Conservation (phyloP, 2,888 invertebrate species). For the Macropis europaea region DNA sequence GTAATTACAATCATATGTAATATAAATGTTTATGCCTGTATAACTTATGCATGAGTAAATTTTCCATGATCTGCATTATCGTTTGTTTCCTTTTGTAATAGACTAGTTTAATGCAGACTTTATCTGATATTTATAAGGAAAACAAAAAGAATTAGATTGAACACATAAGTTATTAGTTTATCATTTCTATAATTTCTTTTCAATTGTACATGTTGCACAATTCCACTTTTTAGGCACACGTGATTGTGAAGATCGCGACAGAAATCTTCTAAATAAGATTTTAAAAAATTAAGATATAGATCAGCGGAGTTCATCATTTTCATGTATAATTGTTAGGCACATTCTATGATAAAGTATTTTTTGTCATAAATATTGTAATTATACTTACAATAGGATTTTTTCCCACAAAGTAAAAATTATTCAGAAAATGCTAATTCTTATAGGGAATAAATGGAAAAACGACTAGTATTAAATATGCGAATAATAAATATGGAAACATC, state of each 20-base stretch:
- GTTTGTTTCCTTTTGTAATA: slow-evolving; percentile 15
- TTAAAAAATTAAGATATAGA: background rate
- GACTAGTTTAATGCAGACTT: slow-evolving; percentile 42
- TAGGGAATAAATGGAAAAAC: background rate
- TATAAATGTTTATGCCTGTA: background rate
- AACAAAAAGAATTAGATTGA: slow-evolving; percentile 16
- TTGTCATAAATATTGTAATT: background rate
- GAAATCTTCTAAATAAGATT: background rate
- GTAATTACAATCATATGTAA: background rate
- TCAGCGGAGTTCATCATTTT: slow-evolving; percentile 8
- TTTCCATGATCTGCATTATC: slow-evolving; percentile 10
- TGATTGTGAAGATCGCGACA: slow-evolving; percentile 29
- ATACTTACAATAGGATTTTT: background rate
- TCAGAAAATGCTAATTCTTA: background rate
- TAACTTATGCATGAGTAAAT: slow-evolving; percentile 11
- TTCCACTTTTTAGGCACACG: slow-evolving; percentile 47
- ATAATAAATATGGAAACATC: background rate
- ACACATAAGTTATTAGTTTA: slow-evolving; percentile 12
- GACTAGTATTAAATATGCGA: slow-evolving; percentile 18
- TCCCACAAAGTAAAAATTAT: background rate
- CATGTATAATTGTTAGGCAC: slow-evolving; percentile 22
- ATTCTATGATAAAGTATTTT: slow-evolving; percentile 3
- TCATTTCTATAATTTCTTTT: slow-evolving; percentile 13
- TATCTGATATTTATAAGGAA: slow-evolving; percentile 10
- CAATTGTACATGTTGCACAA: slow-evolving; percentile 39